These are phyloP conservation scores for Phoenicopterus ruber DNA, from an alignment of 2,113 vertebrate genomes.

Conservation along the genomic window DNA sequence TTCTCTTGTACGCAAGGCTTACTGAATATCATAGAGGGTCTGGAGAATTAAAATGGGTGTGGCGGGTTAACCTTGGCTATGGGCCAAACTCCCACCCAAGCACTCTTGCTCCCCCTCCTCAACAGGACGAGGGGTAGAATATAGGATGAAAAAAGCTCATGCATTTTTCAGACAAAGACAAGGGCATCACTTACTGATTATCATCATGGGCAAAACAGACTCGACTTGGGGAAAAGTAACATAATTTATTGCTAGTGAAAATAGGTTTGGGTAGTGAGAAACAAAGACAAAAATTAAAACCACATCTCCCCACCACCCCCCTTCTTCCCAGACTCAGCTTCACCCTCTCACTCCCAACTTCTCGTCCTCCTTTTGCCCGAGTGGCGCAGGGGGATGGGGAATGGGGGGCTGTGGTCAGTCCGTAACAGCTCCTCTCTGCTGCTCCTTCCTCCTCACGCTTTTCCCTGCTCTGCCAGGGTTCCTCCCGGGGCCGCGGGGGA, in stretches of 20 bases:
- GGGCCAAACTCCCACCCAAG: neutral
- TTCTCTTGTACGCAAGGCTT: neutral
- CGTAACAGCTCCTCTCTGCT: rapidly evolving
- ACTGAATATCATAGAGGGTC: neutral
- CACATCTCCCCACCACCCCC: rapidly evolving
- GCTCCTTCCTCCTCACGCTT: neutral
- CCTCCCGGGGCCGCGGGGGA: neutral
- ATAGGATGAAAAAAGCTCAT: neutral
- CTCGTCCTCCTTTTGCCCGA: too few relatives aligned
- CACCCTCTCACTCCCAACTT: too few relatives aligned
- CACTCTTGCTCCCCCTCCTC: neutral
- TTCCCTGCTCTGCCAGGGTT: too few relatives aligned
- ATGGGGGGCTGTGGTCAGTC: rapidly evolving
- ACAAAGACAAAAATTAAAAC: neutral
- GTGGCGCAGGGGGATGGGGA: too few relatives aligned
- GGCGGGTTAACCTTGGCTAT: neutral
- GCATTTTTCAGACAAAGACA: neutral
- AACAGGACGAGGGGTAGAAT: neutral
- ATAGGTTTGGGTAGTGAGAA: neutral
- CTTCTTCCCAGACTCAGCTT: neutral
- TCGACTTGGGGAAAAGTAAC: neutral
- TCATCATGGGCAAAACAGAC: neutral
- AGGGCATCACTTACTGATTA: neutral
- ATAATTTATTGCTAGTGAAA: neutral
- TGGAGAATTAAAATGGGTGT: neutral